A percentile compares a stretch with the other conserved stretches of the same genome.
phyloP scores from a whole-genome alignment of 2,113 vertebrate genomes.

The Vidua macroura region DNA sequence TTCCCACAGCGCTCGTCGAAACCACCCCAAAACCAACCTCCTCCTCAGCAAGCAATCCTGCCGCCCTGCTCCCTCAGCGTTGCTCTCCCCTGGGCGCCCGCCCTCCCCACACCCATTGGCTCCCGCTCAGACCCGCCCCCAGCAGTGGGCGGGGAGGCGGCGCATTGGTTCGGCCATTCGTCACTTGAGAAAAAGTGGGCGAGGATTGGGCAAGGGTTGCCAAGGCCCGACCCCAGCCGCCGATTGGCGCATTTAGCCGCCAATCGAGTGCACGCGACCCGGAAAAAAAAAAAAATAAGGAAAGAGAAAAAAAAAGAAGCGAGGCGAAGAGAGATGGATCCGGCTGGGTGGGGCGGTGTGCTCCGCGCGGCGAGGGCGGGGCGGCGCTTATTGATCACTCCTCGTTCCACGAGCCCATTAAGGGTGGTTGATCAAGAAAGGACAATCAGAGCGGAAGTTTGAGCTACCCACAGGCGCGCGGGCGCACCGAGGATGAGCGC shows the following conservation, averaged over 20 bases:
- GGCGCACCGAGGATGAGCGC: not conserved
- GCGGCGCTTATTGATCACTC: not conserved
- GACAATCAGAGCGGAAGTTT: not conserved
- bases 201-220: not conserved
- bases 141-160: not conserved
- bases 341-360: not conserved
- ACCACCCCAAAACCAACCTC: conserved; percentile 5
- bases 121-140: not conserved
- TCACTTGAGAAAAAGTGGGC: not conserved
- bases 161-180: conserved; percentile 21
- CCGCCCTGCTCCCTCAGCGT: not conserved
- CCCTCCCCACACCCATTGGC: not conserved
- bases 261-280: not conserved
- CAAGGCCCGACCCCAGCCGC: not conserved
- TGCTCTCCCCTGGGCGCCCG: not conserved
- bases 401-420: not conserved
- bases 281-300: not conserved
- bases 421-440: not conserved
- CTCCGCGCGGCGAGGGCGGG: not conserved
- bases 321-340: not conserved
- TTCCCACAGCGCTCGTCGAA: not conserved
- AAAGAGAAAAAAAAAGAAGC: not conserved
- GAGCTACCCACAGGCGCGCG: not conserved
- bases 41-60: not conserved
- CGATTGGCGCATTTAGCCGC: not conserved